Percentiles rank a stretch among this genome's conserved stretches.
phyloP scores from a whole-genome alignment of 2,797 vertebrate genomes.

The Pygocentrus nattereri region DNA sequence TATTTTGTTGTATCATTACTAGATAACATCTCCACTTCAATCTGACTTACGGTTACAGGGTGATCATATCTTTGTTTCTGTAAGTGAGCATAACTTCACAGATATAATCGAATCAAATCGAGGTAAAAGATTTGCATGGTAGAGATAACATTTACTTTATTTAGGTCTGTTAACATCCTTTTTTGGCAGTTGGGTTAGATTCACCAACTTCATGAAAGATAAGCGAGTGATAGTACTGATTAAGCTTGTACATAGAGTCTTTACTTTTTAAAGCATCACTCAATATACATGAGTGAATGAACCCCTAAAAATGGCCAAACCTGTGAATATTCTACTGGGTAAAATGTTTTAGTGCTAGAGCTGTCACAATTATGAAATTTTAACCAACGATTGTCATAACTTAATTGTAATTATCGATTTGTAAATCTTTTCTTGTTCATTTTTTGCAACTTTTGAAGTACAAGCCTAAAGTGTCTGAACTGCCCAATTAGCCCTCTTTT shows the following conservation, averaged over 20 bases:
- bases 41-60: slow-evolving; percentile 45
- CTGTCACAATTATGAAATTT: too few relatives aligned
- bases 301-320: too few relatives aligned
- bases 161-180: neutral
- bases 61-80: slow-evolving; percentile 57
- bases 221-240: neutral
- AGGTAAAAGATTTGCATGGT: neutral
- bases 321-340: too few relatives aligned
- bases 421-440: too few relatives aligned
- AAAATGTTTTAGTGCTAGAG: too few relatives aligned
- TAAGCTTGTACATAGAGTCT: neutral
- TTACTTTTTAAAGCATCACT: too few relatives aligned
- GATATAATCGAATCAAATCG: slow-evolving; percentile 37
- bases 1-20: slow-evolving; percentile 18
- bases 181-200: neutral
- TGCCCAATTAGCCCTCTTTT: too few relatives aligned
- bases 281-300: too few relatives aligned
- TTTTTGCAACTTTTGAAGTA: too few relatives aligned
- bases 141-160: neutral
- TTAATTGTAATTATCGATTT: too few relatives aligned
- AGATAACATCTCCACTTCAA: slow-evolving; percentile 45
- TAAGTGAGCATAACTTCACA: slow-evolving; percentile 33
- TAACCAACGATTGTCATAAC: too few relatives aligned
- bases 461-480: too few relatives aligned
- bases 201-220: neutral